phyloP scores from a whole-genome alignment of 2,888 invertebrate genomes.

The Didymodactylos carnosus region DNA sequence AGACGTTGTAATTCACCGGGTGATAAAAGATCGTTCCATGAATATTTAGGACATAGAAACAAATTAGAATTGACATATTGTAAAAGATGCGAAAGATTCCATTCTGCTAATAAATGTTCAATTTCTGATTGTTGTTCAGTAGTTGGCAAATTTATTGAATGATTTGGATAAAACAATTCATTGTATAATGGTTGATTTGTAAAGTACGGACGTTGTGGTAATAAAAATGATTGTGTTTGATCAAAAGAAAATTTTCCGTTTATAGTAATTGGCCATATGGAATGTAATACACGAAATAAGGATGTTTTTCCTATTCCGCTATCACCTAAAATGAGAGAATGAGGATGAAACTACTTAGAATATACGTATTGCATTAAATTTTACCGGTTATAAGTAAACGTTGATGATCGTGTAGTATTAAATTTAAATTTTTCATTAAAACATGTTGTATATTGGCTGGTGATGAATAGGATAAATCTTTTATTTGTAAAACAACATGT shows the following conservation, averaged over 20 bases:
- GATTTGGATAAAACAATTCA: background rate
- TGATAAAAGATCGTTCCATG: slow-evolving; percentile 55
- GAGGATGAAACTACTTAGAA: no score
- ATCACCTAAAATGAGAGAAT: background rate
- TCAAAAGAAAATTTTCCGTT: background rate
- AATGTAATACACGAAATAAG: background rate
- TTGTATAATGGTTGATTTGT: slow-evolving; percentile 35
- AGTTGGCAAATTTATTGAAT: no score
- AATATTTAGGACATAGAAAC: slow-evolving; percentile 16
- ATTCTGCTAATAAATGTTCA: background rate
- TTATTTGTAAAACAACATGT: background rate
- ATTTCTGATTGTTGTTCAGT: background rate
- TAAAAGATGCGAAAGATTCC: background rate
- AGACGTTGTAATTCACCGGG: slow-evolving; percentile 90
- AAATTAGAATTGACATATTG: background rate
- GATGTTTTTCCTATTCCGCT: background rate
- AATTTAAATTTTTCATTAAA: background rate
- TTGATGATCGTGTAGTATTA: background rate
- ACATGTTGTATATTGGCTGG: background rate
- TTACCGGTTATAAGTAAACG: background rate
- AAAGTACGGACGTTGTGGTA: slow-evolving; percentile 42
- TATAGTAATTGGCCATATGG: background rate
- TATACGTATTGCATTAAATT: background rate
- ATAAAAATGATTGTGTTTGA: slow-evolving; percentile 21
- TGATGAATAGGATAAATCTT: background rate